These are phyloP conservation scores for Harlomillsia oculata DNA, from an alignment of 1,140 invertebrate genomes.

Conservation along the genomic window DNA sequence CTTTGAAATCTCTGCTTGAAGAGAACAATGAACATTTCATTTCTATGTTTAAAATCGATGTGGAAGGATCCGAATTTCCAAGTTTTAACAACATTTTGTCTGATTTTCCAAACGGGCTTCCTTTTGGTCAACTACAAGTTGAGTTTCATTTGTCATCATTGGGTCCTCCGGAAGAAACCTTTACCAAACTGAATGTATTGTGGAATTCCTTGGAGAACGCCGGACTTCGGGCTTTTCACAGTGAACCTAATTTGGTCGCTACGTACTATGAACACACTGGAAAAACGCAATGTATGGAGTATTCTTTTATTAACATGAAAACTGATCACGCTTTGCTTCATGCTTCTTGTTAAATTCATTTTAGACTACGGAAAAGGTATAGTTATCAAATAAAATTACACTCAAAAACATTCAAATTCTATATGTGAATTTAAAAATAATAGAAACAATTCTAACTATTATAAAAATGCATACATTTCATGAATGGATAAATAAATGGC, in stretches of 20 bases:
- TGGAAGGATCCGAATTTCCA: constrained; percentile 4
- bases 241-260: background rate
- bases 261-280: too few species aligned
- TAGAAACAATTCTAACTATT: too few species aligned
- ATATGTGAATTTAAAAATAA: too few species aligned
- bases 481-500: too few species aligned
- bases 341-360: too few species aligned
- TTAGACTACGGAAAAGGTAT: too few species aligned
- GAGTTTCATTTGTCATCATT: background rate
- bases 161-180: background rate
- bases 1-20: background rate
- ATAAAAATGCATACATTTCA: too few species aligned
- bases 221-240: background rate
- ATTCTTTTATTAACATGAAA: background rate
- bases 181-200: background rate
- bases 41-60: constrained; percentile 16
- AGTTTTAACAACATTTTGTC: background rate
- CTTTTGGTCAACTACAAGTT: constrained; percentile 11
- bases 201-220: background rate
- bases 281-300: background rate
- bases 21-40: background rate
- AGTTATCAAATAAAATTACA: too few species aligned
- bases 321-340: too few species aligned
- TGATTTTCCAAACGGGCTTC: constrained; percentile 3
- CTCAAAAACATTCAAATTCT: too few species aligned